phyloP scores from a whole-genome alignment of 2,113 vertebrate species.

The Diphyllodes magnificus region DNA sequence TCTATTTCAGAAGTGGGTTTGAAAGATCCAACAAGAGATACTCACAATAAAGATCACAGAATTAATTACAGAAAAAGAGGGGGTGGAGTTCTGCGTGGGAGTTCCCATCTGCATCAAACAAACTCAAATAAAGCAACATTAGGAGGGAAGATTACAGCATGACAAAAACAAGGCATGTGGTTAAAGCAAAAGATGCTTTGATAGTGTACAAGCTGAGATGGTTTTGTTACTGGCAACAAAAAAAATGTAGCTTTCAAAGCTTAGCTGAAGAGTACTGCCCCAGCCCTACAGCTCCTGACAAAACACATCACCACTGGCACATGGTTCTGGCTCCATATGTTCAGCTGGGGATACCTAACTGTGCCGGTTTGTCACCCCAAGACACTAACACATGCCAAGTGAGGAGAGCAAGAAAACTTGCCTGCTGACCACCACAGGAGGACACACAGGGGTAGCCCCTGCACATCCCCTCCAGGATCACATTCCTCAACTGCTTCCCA shows the following conservation, averaged over 20 bases:
- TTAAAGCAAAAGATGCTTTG: constrained; percentile 14
- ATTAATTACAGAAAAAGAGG: not conserved
- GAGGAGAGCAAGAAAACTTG: not conserved
- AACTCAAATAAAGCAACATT: not conserved
- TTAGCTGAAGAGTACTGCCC: not conserved
- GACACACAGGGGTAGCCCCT: accelerated
- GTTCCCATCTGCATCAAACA: not conserved
- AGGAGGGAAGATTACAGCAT: not conserved
- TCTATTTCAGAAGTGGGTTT: not conserved
- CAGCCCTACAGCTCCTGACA: not conserved
- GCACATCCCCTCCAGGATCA: accelerated
- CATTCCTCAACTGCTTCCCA: not conserved
- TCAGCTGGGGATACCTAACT: not conserved
- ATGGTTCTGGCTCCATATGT: not conserved
- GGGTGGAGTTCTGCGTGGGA: not conserved
- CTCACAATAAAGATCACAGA: not conserved
- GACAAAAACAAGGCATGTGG: not conserved
- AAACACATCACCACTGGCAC: not conserved
- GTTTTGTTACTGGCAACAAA: not conserved
- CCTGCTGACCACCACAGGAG: not conserved
- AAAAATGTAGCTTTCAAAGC: not conserved
- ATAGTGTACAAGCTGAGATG: not conserved
- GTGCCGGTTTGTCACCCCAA: no score
- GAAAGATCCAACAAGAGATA: constrained; percentile 6
- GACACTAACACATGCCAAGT: not conserved